A percentile compares a stretch with the other conserved stretches of the same genome.
phyloP scores from a whole-genome alignment of 1,140 invertebrate species.

The Solenopsis invicta region DNA sequence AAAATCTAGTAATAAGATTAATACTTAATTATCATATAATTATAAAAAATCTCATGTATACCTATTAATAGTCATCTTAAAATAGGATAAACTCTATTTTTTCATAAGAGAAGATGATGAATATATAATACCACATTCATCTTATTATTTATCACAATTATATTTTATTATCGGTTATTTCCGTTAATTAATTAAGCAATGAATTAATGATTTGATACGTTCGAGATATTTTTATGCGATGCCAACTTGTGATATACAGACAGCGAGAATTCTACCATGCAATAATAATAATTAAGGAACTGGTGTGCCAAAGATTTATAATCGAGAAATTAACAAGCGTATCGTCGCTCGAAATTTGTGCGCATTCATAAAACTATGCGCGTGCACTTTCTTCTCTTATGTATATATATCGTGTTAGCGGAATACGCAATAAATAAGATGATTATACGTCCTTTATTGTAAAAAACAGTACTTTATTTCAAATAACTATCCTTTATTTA shows the following conservation, averaged over 20 bases:
- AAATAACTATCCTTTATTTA: too few species aligned
- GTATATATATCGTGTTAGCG: slow-evolving; percentile 7
- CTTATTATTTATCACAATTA: neutral
- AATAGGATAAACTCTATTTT: neutral
- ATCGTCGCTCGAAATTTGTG: slow-evolving; percentile 13
- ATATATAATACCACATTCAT: neutral
- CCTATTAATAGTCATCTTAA: slow-evolving; percentile 14
- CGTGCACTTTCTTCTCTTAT: slow-evolving; percentile 1
- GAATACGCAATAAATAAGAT: neutral
- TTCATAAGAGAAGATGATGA: neutral
- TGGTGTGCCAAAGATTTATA: neutral
- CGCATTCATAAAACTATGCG: neutral
- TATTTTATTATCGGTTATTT: neutral
- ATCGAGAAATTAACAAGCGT: neutral
- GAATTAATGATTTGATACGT: neutral
- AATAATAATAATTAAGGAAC: neutral
- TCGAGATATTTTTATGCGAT: neutral
- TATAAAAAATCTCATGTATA: neutral
- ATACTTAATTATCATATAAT: neutral
- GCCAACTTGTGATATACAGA: too few species aligned
- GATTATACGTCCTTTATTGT: too few species aligned
- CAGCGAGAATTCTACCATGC: neutral
- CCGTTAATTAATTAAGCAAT: neutral
- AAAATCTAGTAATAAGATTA: neutral
- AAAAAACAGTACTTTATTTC: too few species aligned